Evolutionary conservation across 2,113 vertebrate genomes (phyloP).

Genomic region (Dissostichus mawsoni): DNA sequence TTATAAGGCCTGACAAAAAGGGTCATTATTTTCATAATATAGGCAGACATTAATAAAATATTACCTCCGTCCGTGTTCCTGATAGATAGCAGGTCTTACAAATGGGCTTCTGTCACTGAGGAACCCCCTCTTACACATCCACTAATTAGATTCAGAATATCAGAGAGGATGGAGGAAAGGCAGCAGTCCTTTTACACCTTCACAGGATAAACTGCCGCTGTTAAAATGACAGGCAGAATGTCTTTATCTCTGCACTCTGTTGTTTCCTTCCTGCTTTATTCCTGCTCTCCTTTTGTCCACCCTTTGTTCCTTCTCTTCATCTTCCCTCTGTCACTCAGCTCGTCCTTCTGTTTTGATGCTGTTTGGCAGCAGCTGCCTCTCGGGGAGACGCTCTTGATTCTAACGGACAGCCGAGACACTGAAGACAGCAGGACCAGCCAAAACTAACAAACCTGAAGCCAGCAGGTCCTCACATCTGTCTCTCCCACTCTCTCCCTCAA

Average conservation of each 20-base stretch:
- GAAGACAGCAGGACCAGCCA: conserved; percentile 22
- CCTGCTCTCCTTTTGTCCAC: neutral
- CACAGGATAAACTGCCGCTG: conserved; percentile 16
- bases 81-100: conserved; percentile 49
- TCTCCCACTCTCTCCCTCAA: neutral
- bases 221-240: conserved; percentile 10
- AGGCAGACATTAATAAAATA: conserved; percentile 60
- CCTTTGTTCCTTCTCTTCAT: conserved; percentile 13
- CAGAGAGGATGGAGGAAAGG: conserved; percentile 38
- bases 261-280: neutral
- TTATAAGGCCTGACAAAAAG: neutral
- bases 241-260: conserved; percentile 13
- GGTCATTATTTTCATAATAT: conserved; percentile 19
- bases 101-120: conserved; percentile 46
- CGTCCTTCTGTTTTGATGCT: conserved; percentile 26
- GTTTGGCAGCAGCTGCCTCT: conserved; percentile 44
- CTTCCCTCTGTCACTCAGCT: neutral
- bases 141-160: conserved; percentile 68
- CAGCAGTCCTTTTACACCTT: conserved; percentile 33
- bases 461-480: conserved; percentile 18
- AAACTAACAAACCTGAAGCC: conserved; percentile 29
- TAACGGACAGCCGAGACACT: conserved; percentile 19
- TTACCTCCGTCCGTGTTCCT: conserved; percentile 30
- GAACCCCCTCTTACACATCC: conserved; percentile 20
- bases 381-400: conserved; percentile 19